Evolutionary conservation across 2,888 invertebrate species (phyloP).

Genomic region (Acanthoscelides obtectus): DNA sequence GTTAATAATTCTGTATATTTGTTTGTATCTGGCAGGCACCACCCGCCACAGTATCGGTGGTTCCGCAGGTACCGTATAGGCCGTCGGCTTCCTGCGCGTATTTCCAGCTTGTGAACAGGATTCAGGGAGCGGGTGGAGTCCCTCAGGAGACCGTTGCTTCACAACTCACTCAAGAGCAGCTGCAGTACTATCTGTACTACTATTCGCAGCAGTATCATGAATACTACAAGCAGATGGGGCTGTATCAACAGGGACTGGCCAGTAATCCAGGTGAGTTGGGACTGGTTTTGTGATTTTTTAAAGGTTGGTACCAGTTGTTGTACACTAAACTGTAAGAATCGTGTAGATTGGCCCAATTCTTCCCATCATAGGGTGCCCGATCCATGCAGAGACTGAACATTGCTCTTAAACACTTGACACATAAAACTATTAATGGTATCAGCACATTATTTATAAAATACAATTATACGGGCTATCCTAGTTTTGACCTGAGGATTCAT

Average conservation of each 20-base stretch:
- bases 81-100: conserved; percentile 85
- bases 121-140: conserved; percentile 56
- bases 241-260: conserved; percentile 30
- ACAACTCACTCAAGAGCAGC: conserved; percentile 33
- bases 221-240: conserved; percentile 43
- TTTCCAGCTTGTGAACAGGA: conserved; percentile 80
- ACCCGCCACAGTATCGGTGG: conserved; percentile 17
- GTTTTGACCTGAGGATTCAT: too few species aligned
- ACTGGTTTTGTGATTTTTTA: too few species aligned
- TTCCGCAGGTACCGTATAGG: conserved; percentile 64
- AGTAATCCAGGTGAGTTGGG: conserved; percentile 26
- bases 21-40: conserved; percentile 23
- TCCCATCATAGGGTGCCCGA: too few species aligned
- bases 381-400: too few species aligned
- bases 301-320: too few species aligned
- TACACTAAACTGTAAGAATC: too few species aligned
- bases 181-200: conserved; percentile 45
- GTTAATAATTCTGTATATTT: conserved; percentile 11
- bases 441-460: too few species aligned
- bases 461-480: too few species aligned
- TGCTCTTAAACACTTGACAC: too few species aligned
- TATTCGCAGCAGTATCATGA: conserved; percentile 44
- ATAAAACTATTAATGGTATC: too few species aligned
- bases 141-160: conserved; percentile 4
- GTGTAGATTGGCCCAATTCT: too few species aligned